Conservation (phyloP, 2,888 invertebrate species). For the Plagiodera versicolora region DNA sequence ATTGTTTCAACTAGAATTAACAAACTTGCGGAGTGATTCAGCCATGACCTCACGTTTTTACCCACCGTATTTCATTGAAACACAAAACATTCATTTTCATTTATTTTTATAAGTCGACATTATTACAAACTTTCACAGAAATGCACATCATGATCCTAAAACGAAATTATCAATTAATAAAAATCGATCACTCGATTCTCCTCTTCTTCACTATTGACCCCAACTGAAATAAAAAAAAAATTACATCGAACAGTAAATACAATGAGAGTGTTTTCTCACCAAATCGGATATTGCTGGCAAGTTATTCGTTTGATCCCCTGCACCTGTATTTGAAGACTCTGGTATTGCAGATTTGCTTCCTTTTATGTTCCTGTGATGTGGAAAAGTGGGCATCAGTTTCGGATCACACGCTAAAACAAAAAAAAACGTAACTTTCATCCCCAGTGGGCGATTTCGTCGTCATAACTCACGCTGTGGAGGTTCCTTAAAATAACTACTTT, state of each 20-base stretch:
- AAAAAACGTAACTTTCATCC: too few species aligned
- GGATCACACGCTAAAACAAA: conserved; percentile 87
- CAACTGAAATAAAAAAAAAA: conserved; percentile 8
- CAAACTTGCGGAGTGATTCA: too few species aligned
- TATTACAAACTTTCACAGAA: too few species aligned
- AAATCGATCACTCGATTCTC: conserved; percentile 4
- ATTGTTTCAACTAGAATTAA: too few species aligned
- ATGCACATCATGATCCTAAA: too few species aligned
- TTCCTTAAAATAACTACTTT: conserved; percentile 95
- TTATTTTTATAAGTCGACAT: too few species aligned
- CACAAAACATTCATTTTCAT: too few species aligned
- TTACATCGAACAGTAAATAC: background rate
- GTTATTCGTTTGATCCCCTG: conserved; percentile 73
- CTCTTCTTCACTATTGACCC: conserved; percentile 11
- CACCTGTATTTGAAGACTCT: conserved; percentile 60
- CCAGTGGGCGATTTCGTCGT: too few species aligned
- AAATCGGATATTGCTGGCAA: conserved; percentile 81
- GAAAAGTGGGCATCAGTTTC: conserved; percentile 97
- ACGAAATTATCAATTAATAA: too few species aligned
- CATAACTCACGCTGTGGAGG: conserved; percentile 90
- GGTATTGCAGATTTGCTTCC: conserved; percentile 52
- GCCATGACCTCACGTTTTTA: too few species aligned
- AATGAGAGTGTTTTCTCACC: conserved; percentile 48
- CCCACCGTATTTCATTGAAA: too few species aligned
- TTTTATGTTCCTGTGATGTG: conserved; percentile 89